phyloP scores from a whole-genome alignment of 2,113 vertebrate genomes.

The Spea bombifrons region DNA sequence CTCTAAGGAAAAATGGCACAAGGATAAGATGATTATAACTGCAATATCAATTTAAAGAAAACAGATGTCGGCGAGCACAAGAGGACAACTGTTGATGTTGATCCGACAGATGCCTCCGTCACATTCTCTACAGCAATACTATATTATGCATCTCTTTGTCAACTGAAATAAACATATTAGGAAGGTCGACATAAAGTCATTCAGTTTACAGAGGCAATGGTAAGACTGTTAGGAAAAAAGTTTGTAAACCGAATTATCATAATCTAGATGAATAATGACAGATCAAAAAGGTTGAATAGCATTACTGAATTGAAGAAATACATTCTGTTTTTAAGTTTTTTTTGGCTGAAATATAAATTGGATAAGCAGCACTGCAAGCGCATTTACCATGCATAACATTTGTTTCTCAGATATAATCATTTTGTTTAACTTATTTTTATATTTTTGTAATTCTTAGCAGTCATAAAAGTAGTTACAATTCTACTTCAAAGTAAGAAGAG shows the following conservation, averaged over 20 bases:
- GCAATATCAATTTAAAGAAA: slow-evolving; percentile 25
- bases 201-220: background rate
- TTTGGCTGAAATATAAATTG: no score
- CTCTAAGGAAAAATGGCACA: slow-evolving; percentile 23
- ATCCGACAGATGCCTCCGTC: slow-evolving; percentile 5
- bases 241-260: background rate
- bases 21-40: slow-evolving; percentile 24
- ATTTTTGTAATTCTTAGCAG: no score
- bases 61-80: slow-evolving; percentile 20
- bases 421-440: no score
- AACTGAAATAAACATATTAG: background rate
- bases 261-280: slow-evolving; percentile 2
- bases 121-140: slow-evolving; percentile 9
- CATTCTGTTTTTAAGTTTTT: no score
- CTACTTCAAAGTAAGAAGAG: no score
- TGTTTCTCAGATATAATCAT: no score
- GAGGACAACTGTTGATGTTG: slow-evolving; percentile 10
- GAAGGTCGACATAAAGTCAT: slow-evolving; percentile 26
- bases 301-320: background rate
- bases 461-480: no score
- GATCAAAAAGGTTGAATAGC: slow-evolving; percentile 1
- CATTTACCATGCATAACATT: no score
- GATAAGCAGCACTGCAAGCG: no score
- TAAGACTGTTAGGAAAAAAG: background rate
- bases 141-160: background rate